Conservation (phyloP, 2,888 invertebrate species). For the Spodoptera littoralis region DNA sequence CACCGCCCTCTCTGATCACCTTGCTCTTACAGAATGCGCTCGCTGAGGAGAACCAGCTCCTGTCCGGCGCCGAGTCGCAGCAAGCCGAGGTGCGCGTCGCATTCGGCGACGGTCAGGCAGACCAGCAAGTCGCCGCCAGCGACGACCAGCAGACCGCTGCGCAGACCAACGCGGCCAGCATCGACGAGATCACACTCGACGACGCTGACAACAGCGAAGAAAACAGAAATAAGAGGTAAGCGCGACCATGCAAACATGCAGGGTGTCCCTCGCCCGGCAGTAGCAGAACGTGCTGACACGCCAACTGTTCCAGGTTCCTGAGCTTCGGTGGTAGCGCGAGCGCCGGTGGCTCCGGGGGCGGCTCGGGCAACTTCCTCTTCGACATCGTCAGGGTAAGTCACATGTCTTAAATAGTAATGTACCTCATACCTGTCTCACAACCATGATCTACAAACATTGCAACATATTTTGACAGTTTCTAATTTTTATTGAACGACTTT, state of each 20-base stretch:
- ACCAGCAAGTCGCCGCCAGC: constrained; percentile 63
- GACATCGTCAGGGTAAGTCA: constrained; percentile 95
- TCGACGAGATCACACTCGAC: constrained; percentile 92
- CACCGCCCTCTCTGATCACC: constrained; percentile 14
- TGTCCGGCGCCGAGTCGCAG: constrained; percentile 89
- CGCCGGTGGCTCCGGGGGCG: constrained; percentile 89
- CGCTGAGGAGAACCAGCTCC: constrained; percentile 84
- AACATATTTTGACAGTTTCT: background rate
- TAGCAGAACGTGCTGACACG: constrained; percentile 15
- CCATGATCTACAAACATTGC: background rate
- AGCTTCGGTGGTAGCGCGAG: constrained; percentile 89
- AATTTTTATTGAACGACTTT: too few relatives aligned
- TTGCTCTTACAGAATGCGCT: constrained; percentile 75
- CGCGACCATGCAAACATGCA: constrained; percentile 56
- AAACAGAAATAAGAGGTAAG: constrained; percentile 93
- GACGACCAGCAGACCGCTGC: constrained; percentile 88
- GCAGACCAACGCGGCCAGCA: constrained; percentile 90
- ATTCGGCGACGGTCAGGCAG: constrained; percentile 80
- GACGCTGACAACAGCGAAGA: constrained; percentile 92
- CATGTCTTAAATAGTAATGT: background rate
- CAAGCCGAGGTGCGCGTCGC: constrained; percentile 90
- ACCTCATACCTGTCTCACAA: background rate
- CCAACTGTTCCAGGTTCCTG: constrained; percentile 85
- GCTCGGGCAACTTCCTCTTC: constrained; percentile 96
- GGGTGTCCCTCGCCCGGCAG: constrained; percentile 50